Conservation (phyloP, 1,140 invertebrate genomes). For the Tribolium castaneum region DNA sequence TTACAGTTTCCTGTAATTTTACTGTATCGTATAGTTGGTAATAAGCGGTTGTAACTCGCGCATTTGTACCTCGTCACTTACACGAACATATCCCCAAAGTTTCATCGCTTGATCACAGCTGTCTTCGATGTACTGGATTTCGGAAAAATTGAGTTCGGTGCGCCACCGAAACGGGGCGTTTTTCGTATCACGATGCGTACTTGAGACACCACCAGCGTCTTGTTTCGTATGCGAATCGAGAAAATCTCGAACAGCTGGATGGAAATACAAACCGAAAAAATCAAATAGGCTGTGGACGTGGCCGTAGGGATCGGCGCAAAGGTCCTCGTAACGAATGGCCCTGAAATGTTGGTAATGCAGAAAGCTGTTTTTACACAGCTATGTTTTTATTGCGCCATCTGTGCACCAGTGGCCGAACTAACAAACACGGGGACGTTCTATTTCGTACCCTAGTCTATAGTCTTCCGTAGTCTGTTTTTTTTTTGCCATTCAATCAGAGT, state of each 20-base stretch:
- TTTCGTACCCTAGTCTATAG: too few species aligned
- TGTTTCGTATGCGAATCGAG: slow-evolving; percentile 83
- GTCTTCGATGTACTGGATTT: slow-evolving; percentile 74
- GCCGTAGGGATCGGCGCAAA: slow-evolving; percentile 80
- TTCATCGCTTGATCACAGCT: slow-evolving; percentile 80
- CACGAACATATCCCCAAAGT: slow-evolving; percentile 80
- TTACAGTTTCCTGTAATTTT: background rate
- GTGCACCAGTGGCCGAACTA: too few species aligned
- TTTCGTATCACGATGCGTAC: slow-evolving; percentile 85
- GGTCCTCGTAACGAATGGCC: slow-evolving; percentile 85
- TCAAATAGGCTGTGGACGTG: slow-evolving; percentile 78
- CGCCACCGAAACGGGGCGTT: slow-evolving; percentile 88
- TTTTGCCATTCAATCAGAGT: too few species aligned
- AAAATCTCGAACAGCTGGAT: slow-evolving; percentile 76
- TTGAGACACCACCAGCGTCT: slow-evolving; percentile 83
- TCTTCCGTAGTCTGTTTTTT: too few species aligned
- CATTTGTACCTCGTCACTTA: slow-evolving; percentile 68
- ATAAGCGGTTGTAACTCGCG: slow-evolving; percentile 68
- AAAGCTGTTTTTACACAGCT: too few species aligned
- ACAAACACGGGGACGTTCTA: too few species aligned
- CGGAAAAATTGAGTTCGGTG: slow-evolving; percentile 75
- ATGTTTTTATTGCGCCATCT: too few species aligned
- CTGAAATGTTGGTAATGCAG: slow-evolving; percentile 64
- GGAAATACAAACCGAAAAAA: slow-evolving; percentile 81
- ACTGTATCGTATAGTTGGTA: slow-evolving; percentile 60